phyloP scores from a whole-genome alignment of 2,113 vertebrate genomes.

The Ophthalmolycus amberensis region DNA sequence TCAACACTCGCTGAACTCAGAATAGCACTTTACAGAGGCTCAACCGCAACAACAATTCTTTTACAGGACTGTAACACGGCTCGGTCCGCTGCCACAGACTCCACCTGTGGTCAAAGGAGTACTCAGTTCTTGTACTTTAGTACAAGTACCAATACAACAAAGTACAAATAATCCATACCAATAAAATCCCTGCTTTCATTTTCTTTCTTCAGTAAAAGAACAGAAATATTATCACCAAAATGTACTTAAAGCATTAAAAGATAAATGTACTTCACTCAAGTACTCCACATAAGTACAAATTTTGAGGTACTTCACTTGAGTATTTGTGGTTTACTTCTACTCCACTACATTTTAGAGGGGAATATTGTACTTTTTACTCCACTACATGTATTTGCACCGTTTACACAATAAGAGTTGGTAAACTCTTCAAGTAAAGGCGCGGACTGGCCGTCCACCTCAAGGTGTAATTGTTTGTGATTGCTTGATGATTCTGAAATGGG shows the following conservation, averaged over 20 bases:
- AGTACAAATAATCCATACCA: not conserved
- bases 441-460: too few relatives aligned
- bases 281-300: not conserved
- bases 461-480: not conserved
- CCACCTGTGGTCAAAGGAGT: conserved; percentile 4
- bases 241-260: not conserved
- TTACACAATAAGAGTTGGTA: too few relatives aligned
- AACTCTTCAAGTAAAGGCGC: too few relatives aligned
- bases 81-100: conserved; percentile 1
- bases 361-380: not conserved
- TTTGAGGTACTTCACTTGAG: not conserved
- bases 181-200: not conserved
- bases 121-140: not conserved
- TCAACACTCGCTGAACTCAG: conserved; percentile 56
- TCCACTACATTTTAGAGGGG: not conserved
- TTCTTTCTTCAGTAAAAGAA: not conserved
- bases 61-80: conserved; percentile 21
- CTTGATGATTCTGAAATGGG: not conserved
- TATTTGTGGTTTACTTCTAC: not conserved
- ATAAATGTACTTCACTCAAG: not conserved
- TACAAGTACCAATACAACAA: not conserved
- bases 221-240: not conserved
- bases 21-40: conserved; percentile 62
- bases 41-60: conserved; percentile 49
- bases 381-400: not conserved